A percentile compares a stretch with the other conserved stretches of the same genome.
Evolutionary conservation across 2,888 invertebrate species (phyloP).

Genomic region (Incurvaria masculella): DNA sequence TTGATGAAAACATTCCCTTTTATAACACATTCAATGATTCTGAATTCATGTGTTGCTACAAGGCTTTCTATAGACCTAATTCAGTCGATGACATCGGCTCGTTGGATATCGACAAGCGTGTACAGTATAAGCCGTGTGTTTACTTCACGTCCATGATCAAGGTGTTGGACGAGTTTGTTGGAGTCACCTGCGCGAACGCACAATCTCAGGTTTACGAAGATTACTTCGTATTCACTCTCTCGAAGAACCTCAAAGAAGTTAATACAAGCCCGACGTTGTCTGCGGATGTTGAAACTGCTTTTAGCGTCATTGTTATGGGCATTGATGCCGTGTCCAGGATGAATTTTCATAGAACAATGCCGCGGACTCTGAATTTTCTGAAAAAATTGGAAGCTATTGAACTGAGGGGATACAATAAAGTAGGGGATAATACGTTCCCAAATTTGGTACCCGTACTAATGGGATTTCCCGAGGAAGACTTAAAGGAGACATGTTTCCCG

Average conservation of each 20-base stretch:
- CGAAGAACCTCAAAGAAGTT: conserved; percentile 25
- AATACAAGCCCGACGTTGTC: conserved; percentile 19
- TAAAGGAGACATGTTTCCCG: conserved; percentile 63
- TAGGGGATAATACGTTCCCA: conserved; percentile 92
- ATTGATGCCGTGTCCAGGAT: conserved; percentile 83
- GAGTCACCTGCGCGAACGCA: conserved; percentile 58
- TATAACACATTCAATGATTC: conserved; percentile 45
- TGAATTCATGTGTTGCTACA: conserved; percentile 60
- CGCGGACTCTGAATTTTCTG: conserved; percentile 62
- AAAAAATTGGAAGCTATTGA: conserved; percentile 66
- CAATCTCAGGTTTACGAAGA: conserved; percentile 60
- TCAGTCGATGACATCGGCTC: conserved; percentile 43
- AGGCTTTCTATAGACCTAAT: conserved; percentile 52
- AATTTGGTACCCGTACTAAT: conserved; percentile 80
- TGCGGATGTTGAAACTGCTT: conserved; percentile 24
- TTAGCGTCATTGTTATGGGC: conserved; percentile 78
- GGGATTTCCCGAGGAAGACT: conserved; percentile 65
- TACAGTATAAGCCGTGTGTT: conserved; percentile 47
- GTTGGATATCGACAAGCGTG: conserved; percentile 42
- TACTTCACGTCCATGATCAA: conserved; percentile 40
- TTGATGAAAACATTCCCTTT: conserved; percentile 37
- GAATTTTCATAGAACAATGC: conserved; percentile 83
- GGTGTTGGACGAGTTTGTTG: conserved; percentile 63
- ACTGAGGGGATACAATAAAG: conserved; percentile 87
- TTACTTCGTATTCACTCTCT: conserved; percentile 63